A percentile compares a stretch with the other conserved stretches of the same genome.
These are phyloP conservation scores for Schizopygopsis malacanthus DNA, from an alignment of 2,797 vertebrate genomes.

Conservation along the genomic window DNA sequence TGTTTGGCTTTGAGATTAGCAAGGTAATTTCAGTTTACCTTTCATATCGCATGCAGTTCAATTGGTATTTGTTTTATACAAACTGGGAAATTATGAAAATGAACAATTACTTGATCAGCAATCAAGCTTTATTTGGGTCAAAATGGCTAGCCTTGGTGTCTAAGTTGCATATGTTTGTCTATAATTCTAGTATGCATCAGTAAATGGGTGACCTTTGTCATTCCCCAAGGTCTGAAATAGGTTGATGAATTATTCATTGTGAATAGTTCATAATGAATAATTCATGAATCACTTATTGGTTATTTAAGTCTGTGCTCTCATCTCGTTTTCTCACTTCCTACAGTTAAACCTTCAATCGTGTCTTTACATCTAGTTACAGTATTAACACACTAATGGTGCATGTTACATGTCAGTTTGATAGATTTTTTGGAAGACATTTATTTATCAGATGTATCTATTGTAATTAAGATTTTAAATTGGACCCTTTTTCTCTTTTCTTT, in stretches of 20 bases:
- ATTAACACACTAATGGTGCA: conserved; percentile 25
- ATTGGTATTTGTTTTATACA: neutral
- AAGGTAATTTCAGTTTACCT: conserved; percentile 76
- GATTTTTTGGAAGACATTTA: neutral
- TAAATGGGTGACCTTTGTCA: conserved; percentile 56
- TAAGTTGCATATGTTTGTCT: conserved; percentile 14
- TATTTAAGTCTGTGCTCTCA: conserved; percentile 48
- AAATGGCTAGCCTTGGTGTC: neutral
- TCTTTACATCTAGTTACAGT: conserved; percentile 35
- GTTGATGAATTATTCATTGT: conserved; percentile 57
- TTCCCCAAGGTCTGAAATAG: conserved; percentile 43
- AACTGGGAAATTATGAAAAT: neutral
- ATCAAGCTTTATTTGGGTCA: neutral
- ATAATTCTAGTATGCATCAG: conserved; percentile 46
- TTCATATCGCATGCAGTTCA: neutral
- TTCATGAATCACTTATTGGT: conserved; percentile 54
- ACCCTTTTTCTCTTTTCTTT: neutral
- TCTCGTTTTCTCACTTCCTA: conserved; percentile 39
- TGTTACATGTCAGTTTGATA: neutral
- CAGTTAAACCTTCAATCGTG: conserved; percentile 35
- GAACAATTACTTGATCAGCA: neutral
- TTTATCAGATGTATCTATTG: neutral
- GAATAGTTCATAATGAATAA: conserved; percentile 51
- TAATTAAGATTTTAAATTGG: neutral
- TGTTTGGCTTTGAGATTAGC: conserved; percentile 94